Conservation (phyloP, 2,888 invertebrate species). For the Idaea aversata region DNA sequence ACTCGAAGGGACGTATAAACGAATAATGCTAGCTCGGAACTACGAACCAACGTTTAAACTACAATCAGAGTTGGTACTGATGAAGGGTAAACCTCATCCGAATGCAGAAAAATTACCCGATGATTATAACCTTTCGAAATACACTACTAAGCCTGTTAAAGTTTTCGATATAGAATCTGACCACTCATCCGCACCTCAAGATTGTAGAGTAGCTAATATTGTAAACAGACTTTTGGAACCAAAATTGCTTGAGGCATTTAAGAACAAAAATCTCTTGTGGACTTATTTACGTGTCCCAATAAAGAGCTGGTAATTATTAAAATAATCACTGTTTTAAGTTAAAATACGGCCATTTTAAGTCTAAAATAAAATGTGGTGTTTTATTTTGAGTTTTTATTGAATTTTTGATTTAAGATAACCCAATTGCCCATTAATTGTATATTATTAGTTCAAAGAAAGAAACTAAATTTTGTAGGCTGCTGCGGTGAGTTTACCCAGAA, state of each 20-base stretch:
- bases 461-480: slow-evolving; percentile 4
- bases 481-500: not conserved
- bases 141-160: slow-evolving; percentile 32
- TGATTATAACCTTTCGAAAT: slow-evolving; percentile 42
- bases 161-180: slow-evolving; percentile 36
- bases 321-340: slow-evolving; percentile 22
- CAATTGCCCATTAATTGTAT: too few relatives aligned
- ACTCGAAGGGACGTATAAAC: slow-evolving; percentile 36
- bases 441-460: too few relatives aligned
- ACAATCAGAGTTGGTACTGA: slow-evolving; percentile 38
- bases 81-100: slow-evolving; percentile 39
- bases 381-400: slow-evolving; percentile 12
- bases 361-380: slow-evolving; percentile 17
- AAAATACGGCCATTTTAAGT: slow-evolving; percentile 30
- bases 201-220: slow-evolving; percentile 39
- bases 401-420: not conserved
- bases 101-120: slow-evolving; percentile 26
- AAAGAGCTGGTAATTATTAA: slow-evolving; percentile 12
- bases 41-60: slow-evolving; percentile 38
- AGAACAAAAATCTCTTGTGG: slow-evolving; percentile 33
- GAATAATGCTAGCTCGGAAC: slow-evolving; percentile 35
- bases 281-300: slow-evolving; percentile 26
- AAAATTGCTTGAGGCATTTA: slow-evolving; percentile 34
- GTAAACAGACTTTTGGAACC: slow-evolving; percentile 38
- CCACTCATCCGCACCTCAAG: slow-evolving; percentile 32